These are phyloP conservation scores for Montipora cactus DNA, from an alignment of 64 coral and sea anemone species.

Conservation along the genomic window DNA sequence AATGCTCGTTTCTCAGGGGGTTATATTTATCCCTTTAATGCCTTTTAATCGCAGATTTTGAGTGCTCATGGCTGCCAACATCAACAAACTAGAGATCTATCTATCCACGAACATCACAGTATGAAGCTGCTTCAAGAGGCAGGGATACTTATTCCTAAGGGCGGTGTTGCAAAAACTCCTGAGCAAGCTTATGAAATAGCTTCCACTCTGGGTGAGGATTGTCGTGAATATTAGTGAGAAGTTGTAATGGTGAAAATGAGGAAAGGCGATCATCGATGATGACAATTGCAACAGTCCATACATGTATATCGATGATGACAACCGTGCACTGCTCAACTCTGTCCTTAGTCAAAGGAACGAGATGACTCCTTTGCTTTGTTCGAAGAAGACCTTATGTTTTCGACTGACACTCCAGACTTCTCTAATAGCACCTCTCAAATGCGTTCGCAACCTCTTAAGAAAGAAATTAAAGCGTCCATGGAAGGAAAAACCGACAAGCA, in stretches of 20 bases:
- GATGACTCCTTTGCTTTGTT: too few species aligned
- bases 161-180: conserved; percentile 84
- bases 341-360: too few species aligned
- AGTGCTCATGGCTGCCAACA: conserved; percentile 75
- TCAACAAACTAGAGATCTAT: conserved; percentile 82
- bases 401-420: too few species aligned
- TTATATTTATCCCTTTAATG: neutral
- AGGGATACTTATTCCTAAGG: conserved; percentile 92
- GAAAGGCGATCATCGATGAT: neutral
- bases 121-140: conserved; percentile 98
- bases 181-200: conserved; percentile 98
- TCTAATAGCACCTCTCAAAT: too few species aligned
- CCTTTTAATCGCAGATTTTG: conserved; percentile 48
- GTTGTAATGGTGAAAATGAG: neutral
- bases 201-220: conserved; percentile 76
- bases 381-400: too few species aligned
- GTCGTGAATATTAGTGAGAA: neutral
- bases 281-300: neutral
- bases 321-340: too few species aligned
- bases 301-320: too few species aligned
- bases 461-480: too few species aligned
- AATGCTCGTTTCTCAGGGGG: neutral
- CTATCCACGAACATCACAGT: conserved; percentile 93
- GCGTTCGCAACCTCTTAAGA: too few species aligned
- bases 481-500: too few species aligned